These are phyloP conservation scores for Camelus dromedarius DNA, from an alignment of 2,113 vertebrate genomes.

Conservation along the genomic window DNA sequence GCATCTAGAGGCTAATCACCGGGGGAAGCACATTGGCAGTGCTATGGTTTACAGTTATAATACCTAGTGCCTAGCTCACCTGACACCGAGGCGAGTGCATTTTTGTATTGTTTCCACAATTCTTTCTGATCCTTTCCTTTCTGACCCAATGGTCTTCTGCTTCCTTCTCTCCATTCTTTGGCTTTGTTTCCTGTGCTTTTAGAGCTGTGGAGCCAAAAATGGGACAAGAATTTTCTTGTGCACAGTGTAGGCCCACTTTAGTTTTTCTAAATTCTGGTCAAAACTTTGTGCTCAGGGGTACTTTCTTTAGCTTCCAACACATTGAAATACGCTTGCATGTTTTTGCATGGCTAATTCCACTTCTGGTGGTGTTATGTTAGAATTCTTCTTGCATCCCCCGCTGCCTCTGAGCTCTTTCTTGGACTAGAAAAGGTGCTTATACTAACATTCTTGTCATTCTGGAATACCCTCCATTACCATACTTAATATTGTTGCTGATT, in stretches of 20 bases:
- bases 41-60: not conserved
- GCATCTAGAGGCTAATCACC: not conserved
- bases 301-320: not conserved
- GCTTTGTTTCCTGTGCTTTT: not conserved
- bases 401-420: not conserved
- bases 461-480: not conserved
- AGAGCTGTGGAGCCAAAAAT: not conserved
- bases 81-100: not conserved
- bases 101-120: not conserved
- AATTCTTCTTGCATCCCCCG: not conserved
- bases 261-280: conserved; percentile 4
- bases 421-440: not conserved
- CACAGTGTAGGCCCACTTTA: not conserved
- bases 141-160: not conserved
- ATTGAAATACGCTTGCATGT: not conserved
- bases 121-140: not conserved
- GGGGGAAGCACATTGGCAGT: not conserved
- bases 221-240: not conserved
- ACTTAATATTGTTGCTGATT: not conserved
- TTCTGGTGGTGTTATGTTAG: not conserved
- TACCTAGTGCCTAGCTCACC: not conserved
- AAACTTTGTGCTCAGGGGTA: not conserved
- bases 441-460: not conserved
- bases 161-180: not conserved
- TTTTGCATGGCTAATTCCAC: not conserved